These are phyloP conservation scores for Cryptophagus acutangulus DNA, from an alignment of 2,888 invertebrate genomes.

Conservation along the genomic window DNA sequence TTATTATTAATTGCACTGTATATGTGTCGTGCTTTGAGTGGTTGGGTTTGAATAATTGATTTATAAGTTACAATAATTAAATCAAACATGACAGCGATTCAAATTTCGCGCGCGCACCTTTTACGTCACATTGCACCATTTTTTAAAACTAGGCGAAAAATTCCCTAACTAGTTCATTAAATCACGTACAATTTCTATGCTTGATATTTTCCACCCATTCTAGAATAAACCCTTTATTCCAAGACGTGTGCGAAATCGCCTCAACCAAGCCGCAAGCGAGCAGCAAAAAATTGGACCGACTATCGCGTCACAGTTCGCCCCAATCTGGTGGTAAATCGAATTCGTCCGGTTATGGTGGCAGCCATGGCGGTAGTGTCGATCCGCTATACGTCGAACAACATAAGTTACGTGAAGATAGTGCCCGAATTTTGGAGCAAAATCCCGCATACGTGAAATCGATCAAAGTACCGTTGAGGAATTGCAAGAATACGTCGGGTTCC, in stretches of 20 bases:
- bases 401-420: conserved; percentile 38
- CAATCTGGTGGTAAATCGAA: conserved; percentile 38
- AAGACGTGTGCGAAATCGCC: conserved; percentile 32
- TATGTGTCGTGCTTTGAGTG: too few species aligned
- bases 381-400: conserved; percentile 33
- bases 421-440: conserved; percentile 44
- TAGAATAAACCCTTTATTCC: conserved; percentile 46
- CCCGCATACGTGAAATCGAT: conserved; percentile 45
- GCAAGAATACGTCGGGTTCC: conserved; percentile 29
- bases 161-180: conserved; percentile 4
- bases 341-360: conserved; percentile 47
- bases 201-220: conserved; percentile 18
- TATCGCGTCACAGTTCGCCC: conserved; percentile 24
- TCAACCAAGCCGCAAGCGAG: conserved; percentile 11
- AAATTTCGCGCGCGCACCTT: too few species aligned
- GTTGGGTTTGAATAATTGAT: too few species aligned
- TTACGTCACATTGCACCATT: too few species aligned
- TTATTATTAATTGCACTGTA: too few species aligned
- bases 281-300: conserved; percentile 7
- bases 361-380: conserved; percentile 35
- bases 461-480: conserved; percentile 29
- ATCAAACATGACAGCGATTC: too few species aligned
- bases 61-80: too few species aligned
- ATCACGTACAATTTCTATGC: neutral
- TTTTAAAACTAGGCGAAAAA: too few species aligned